A percentile compares a stretch with the other conserved stretches of the same genome.
Conservation (phyloP, 2,888 invertebrate species). For the Perizoma flavofasciatum region DNA sequence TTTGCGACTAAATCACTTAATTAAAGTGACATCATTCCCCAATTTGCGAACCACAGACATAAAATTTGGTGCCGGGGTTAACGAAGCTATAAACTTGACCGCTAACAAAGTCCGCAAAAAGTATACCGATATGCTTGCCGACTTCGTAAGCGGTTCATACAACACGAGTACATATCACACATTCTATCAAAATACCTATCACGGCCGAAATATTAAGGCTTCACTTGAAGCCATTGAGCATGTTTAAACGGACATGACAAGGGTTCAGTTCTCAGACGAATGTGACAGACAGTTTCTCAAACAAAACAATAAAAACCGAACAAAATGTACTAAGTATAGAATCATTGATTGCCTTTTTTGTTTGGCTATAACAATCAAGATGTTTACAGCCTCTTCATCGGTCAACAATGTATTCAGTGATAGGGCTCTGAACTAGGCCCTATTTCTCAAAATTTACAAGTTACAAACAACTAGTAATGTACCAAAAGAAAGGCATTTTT, state of each 20-base stretch:
- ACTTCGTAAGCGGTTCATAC: no score
- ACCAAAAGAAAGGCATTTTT: no score
- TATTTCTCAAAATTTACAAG: no score
- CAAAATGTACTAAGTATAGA: neutral
- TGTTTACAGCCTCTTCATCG: no score
- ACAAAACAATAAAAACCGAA: conserved; percentile 2
- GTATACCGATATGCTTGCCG: no score
- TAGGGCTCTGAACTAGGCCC: no score
- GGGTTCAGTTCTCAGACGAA: conserved; percentile 14
- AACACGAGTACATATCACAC: neutral
- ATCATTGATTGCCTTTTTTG: neutral
- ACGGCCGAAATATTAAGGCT: conserved; percentile 14
- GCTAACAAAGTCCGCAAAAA: conserved; percentile 13
- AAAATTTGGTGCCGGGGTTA: conserved; percentile 17
- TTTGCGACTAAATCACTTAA: no score
- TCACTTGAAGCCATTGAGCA: conserved; percentile 10
- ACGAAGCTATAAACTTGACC: conserved; percentile 25
- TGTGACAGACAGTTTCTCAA: conserved; percentile 5
- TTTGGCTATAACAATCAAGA: neutral
- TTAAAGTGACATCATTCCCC: neutral
- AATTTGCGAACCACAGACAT: conserved; percentile 14
- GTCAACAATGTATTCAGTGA: no score
- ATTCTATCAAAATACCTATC: conserved; percentile 22
- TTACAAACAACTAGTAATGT: no score
- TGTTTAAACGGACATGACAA: conserved; percentile 10